Base-by-base conservation (phyloP, 2,797 vertebrate species). In the Coccyzus lansbergi region DNA sequence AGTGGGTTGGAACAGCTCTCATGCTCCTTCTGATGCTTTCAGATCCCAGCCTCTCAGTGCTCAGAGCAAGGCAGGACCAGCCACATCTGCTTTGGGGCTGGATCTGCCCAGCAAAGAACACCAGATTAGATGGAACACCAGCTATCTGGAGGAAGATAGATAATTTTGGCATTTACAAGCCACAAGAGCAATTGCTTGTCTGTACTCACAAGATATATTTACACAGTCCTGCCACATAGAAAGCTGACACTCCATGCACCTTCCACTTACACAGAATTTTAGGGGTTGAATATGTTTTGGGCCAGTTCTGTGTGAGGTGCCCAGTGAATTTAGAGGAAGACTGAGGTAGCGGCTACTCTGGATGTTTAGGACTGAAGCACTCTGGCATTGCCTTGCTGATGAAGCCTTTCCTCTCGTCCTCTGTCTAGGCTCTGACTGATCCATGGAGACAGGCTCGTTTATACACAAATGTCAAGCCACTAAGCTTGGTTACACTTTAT, bases 401-500 rank as follows among this genome's bases (percentile, higher is more conserved):
- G 24, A 83, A 93, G 65, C 40, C 82, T 49, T 74, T 46, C 25
- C 65, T 68, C 65, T 62, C 65, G 56, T 40, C 44, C 80, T 92
- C 58, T 63, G 86, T 3, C 8, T 15, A 78, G 68, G 46, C 68
- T 88, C 51, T 67, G 90, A 76, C 59, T 68, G 92, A 85, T 72
- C 76, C 79, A 28, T 1, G 12, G 55, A 91, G 86, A 81, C 53
- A 75, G 71, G 42, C 69, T 85, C 83, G 70, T 78, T 62, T 4
- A 60, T 2, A 62, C 5, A 67, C 51, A 91, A 80, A 89, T 56
- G 49, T 80, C 94, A 95, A 78, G 77, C 53, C 71, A 83, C 81
- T 77, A 14, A 87, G 84, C 86, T 74, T 76, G 95, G 79, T 87
- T 55, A 82, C 3, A 4, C n/a, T 80, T 83, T 51, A 68, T 48